These are phyloP conservation scores for Lycocerus yunnanus DNA, from an alignment of 2,888 invertebrate species.

Conservation along the genomic window DNA sequence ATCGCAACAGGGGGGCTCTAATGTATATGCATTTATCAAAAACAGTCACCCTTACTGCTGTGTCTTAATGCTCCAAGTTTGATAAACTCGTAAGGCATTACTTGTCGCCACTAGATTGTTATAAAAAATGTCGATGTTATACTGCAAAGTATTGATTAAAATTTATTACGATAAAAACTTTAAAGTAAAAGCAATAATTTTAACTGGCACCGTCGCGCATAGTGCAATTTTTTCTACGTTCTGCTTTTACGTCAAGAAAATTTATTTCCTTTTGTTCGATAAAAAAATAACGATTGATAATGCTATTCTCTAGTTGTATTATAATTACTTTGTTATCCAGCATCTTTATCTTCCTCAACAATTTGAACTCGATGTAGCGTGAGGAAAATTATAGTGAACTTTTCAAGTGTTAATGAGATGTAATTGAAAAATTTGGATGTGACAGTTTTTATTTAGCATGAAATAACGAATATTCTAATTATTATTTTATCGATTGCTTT, in stretches of 20 bases:
- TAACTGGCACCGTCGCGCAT: neutral
- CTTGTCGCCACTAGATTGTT: slow-evolving; percentile 16
- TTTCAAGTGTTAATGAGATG: neutral
- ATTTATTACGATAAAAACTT: neutral
- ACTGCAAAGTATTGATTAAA: slow-evolving; percentile 9
- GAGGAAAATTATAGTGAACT: neutral
- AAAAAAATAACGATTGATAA: neutral
- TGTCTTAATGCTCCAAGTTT: slow-evolving; percentile 23
- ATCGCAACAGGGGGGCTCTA: slow-evolving; percentile 32
- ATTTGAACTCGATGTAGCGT: neutral
- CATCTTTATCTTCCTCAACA: neutral
- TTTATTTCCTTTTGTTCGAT: neutral
- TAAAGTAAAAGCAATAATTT: neutral
- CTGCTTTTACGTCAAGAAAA: neutral
- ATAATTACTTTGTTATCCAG: neutral
- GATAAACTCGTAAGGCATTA: slow-evolving; percentile 24
- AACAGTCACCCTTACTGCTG: slow-evolving; percentile 26
- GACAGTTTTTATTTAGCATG: neutral
- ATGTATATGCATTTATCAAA: slow-evolving; percentile 38
- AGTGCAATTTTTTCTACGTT: neutral
- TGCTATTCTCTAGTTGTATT: neutral
- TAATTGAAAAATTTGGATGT: neutral
- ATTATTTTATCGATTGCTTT: neutral
- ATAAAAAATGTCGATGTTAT: slow-evolving; percentile 10
- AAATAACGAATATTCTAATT: neutral